These are phyloP conservation scores for Cheilosia urbana DNA, from an alignment of 2,888 invertebrate genomes.

Conservation along the genomic window DNA sequence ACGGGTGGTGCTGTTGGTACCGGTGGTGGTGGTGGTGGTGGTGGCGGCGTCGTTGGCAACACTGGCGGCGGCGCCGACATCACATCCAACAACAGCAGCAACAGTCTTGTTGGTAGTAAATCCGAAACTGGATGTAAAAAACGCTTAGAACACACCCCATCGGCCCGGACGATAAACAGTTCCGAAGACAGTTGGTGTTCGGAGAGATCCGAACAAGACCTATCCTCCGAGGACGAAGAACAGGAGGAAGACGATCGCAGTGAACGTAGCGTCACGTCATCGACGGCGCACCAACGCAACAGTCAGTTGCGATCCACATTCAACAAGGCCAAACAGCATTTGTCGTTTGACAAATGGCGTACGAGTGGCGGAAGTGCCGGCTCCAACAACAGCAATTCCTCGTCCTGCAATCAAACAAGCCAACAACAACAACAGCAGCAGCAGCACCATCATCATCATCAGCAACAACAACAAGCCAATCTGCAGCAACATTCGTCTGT, in stretches of 20 bases:
- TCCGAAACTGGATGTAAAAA: constrained; percentile 81
- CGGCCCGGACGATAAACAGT: constrained; percentile 82
- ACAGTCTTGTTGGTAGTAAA: constrained; percentile 77
- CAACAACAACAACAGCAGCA: constrained; percentile 76
- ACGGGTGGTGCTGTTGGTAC: constrained; percentile 52
- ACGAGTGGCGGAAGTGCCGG: constrained; percentile 82
- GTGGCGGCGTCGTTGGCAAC: constrained; percentile 70
- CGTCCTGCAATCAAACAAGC: constrained; percentile 65
- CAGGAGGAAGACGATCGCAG: constrained; percentile 78
- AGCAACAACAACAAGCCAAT: constrained; percentile 77
- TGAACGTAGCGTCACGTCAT: constrained; percentile 80
- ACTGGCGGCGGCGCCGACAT: constrained; percentile 76
- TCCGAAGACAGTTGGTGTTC: constrained; percentile 88
- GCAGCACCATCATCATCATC: constrained; percentile 72
- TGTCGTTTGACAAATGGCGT: constrained; percentile 90
- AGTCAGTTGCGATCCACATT: constrained; percentile 92
- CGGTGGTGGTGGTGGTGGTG: constrained; percentile 69
- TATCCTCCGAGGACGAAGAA: constrained; percentile 85
- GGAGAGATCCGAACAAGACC: constrained; percentile 77
- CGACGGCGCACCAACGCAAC: constrained; percentile 86
- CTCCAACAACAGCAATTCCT: constrained; percentile 78
- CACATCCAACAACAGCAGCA: constrained; percentile 59
- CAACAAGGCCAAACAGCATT: constrained; percentile 92
- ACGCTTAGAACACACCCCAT: constrained; percentile 79
- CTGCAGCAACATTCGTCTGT: constrained; percentile 79